Evolutionary conservation across 1,140 invertebrate genomes (phyloP), one percentile per base, ranked within the genome.

Genomic region (Idris sp.): DNA sequence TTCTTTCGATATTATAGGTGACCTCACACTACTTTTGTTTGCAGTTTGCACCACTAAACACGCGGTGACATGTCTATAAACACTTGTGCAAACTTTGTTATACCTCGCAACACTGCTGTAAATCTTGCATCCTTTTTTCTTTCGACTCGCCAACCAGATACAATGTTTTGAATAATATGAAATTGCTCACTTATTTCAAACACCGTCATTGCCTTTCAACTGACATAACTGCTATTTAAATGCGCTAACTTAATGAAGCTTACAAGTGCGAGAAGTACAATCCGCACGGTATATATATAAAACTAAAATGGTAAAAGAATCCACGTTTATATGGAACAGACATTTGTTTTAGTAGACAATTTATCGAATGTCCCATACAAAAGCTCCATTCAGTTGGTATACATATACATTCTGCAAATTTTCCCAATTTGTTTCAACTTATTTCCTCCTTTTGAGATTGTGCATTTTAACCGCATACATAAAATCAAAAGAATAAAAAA

Each of bases 171-270:
- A 51, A 31, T 36, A 36, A 14, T 11, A 51, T 25, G 22, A 43
- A 68, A 68, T 67, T 68, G 40, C 33, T 59, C 53, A 58, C 44
- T 51, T 41, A 49, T 48, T 56, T 53, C 19, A 19, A 46, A 19
- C 49, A 30, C 13, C 22, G 38, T 25, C 28, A 18, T 28, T 16
- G 26, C 13, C 19, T 43, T 35, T 51, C 18, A 16, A 33, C 22
- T 53, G 59, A 31, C 19, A 25, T 33, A 64, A 49, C 44, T 33
- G 2, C n/a, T 11, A 53, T 53, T 53, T 46, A 38, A 30, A 13
- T n/a, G 28, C 59, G 7, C 2, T 11, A 36, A 51, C 48, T 64
- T 49, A 44, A 64, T 64, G 48, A 53, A 49, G 10, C 10, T 13
- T 48, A 8, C 31, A 18, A 61, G 11, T 48, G 15, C n/a, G n/a